Evolutionary conservation across 2,888 invertebrate species (phyloP), one percentile per base, ranked within the genome.

Genomic region (Lasius platythorax): DNA sequence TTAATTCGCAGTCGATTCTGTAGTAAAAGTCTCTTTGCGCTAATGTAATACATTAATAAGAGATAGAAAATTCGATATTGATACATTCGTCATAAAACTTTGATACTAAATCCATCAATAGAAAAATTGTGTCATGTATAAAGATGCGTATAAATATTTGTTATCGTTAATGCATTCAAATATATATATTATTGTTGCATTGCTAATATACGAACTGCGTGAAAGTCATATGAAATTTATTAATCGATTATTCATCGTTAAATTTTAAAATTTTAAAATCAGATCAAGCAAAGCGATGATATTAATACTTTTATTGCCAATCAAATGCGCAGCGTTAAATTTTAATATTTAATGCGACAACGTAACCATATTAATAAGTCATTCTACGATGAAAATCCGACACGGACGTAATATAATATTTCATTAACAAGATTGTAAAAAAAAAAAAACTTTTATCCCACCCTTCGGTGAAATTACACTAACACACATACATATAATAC

Each of bases 11-110:
- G 5, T 43, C 66, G 66, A 66, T 40, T 40, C 64, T 18, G n/a
- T 12, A 37, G 4, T 37, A 11, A 23, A 64, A 64, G 4, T 18
- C 50, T 63, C 9, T 37, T 66, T 40, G 23, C 5, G 40, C n/a
- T n/a, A 37, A 23, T 3, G 11, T 66, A 40, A 0, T n/a, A 33
- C 4, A 37, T 40, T 40, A 40, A 66, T n/a, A 53, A 15, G 3
- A 46, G 46, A 50, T 50, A 53, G n/a, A n/a, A 50, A 11, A 50
- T 18, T 50, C 12, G 5, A 50, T 6, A 50, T 50, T 6, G 11
- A 63, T 40, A 66, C n/a, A 43, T 43, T 40, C 66, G 40, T 66
- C 66, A 66, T 40, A n/a, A 8, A 63, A 63, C 6, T 63, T 56
- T 23, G 4, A 66, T 4, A 40, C 37, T 40, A 37, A 37, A 40